A percentile compares a stretch with the other conserved stretches of the same genome.
Evolutionary conservation across 2,888 invertebrate genomes (phyloP).

Genomic region (Melipona bicolor): DNA sequence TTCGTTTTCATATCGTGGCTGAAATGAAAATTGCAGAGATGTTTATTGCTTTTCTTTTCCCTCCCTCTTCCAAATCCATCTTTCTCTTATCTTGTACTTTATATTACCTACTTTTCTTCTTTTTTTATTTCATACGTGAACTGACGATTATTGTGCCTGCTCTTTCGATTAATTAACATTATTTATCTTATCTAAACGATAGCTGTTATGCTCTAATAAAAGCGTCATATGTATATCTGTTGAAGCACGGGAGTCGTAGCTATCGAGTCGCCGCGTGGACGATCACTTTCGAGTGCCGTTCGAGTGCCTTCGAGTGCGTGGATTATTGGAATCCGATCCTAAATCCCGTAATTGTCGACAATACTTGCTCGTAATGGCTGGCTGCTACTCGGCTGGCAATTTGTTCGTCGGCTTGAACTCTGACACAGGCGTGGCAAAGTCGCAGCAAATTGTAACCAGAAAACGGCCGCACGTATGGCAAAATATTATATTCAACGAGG

Average conservation of each 20-base stretch:
- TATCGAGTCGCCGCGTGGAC: slow-evolving; percentile 28
- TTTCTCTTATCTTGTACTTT: not conserved
- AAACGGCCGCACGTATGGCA: slow-evolving; percentile 66
- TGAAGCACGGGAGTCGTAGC: slow-evolving; percentile 8
- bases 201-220: too few species aligned
- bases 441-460: slow-evolving; percentile 73
- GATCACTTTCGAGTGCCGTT: slow-evolving; percentile 26
- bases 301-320: slow-evolving; percentile 43
- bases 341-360: slow-evolving; percentile 75
- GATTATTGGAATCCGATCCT: slow-evolving; percentile 67
- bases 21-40: not conserved
- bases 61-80: too few species aligned
- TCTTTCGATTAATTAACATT: too few species aligned
- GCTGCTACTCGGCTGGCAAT: slow-evolving; percentile 70
- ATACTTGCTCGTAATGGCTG: slow-evolving; percentile 73
- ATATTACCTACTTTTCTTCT: not conserved
- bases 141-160: not conserved
- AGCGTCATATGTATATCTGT: not conserved
- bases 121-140: not conserved
- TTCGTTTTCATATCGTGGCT: not conserved
- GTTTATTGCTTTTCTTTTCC: not conserved
- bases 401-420: slow-evolving; percentile 76
- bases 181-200: too few species aligned
- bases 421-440: slow-evolving; percentile 74
- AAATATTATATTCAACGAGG: slow-evolving; percentile 66